phyloP scores from a whole-genome alignment of 2,113 vertebrate species.

The Leptodactylus fuscus region DNA sequence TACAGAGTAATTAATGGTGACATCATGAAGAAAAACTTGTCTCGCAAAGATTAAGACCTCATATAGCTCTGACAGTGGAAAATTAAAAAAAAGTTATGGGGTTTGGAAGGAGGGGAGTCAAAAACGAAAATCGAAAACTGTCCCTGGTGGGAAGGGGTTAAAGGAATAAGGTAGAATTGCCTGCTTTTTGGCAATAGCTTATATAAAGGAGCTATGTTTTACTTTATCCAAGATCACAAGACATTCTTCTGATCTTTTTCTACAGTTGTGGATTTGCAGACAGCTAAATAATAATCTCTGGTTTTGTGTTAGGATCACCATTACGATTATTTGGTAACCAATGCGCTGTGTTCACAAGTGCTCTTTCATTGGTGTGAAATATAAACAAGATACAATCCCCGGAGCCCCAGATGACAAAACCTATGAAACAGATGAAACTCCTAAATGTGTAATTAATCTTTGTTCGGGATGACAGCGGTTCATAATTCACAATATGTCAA shows the following conservation, averaged over 20 bases:
- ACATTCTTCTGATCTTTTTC: neutral
- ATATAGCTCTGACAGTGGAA: too few species aligned
- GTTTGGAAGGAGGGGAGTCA: too few species aligned
- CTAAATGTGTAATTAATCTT: conserved; percentile 30
- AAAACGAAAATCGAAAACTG: too few species aligned
- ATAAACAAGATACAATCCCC: neutral
- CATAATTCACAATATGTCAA: conserved; percentile 46
- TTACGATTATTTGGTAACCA: neutral
- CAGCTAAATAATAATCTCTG: neutral
- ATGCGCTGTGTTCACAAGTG: neutral
- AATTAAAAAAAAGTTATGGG: too few species aligned
- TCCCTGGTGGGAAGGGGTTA: too few species aligned
- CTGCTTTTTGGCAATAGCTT: too few species aligned
- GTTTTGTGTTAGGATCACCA: neutral
- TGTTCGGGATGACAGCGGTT: conserved; percentile 23
- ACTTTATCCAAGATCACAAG: too few species aligned
- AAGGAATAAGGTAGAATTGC: too few species aligned
- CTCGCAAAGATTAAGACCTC: too few species aligned
- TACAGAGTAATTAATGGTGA: too few species aligned
- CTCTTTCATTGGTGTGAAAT: neutral
- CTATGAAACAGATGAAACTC: conserved; percentile 36
- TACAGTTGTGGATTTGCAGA: neutral
- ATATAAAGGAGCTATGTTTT: too few species aligned
- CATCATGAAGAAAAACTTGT: too few species aligned
- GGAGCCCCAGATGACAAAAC: neutral